Conservation (phyloP, 2,113 vertebrate species). For the Sebastes fasciatus region DNA sequence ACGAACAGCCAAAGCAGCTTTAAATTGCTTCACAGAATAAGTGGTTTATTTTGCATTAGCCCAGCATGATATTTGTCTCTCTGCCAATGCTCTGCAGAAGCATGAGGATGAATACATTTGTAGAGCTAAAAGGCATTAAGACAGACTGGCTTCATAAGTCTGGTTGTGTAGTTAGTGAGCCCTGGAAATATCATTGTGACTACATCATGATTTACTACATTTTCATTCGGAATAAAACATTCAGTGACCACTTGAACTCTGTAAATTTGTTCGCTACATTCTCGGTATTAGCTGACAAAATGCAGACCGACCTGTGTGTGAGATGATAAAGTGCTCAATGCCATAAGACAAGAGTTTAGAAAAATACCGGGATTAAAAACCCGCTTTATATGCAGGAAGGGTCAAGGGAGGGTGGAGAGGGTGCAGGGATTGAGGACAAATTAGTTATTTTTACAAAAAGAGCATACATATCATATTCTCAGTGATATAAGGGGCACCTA, state of each 20-base stretch:
- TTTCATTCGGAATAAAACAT: constrained; percentile 21
- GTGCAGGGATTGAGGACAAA: background rate
- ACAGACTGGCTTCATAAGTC: constrained; percentile 11
- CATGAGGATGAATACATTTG: constrained; percentile 49
- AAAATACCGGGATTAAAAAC: background rate
- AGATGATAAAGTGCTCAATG: background rate
- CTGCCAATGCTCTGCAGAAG: constrained; percentile 40
- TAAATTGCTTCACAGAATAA: background rate
- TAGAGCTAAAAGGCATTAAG: constrained; percentile 14
- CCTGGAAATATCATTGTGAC: constrained; percentile 3
- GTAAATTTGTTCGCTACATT: background rate
- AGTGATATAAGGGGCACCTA: background rate
- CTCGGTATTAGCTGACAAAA: background rate
- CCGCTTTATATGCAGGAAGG: background rate
- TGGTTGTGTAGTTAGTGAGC: constrained; percentile 23
- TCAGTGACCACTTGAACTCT: background rate
- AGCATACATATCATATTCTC: background rate
- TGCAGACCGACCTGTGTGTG: constrained; percentile 8
- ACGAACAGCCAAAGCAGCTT: background rate
- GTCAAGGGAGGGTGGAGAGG: background rate
- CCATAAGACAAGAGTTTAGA: background rate
- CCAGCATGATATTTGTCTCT: constrained; percentile 22
- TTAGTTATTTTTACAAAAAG: constrained; percentile 7
- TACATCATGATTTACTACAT: constrained; percentile 23
- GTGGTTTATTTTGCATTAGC: constrained; percentile 20